A percentile compares a stretch with the other conserved stretches of the same genome.
These are phyloP conservation scores for Menura novaehollandiae DNA, from an alignment of 2,113 vertebrate species.

Conservation along the genomic window DNA sequence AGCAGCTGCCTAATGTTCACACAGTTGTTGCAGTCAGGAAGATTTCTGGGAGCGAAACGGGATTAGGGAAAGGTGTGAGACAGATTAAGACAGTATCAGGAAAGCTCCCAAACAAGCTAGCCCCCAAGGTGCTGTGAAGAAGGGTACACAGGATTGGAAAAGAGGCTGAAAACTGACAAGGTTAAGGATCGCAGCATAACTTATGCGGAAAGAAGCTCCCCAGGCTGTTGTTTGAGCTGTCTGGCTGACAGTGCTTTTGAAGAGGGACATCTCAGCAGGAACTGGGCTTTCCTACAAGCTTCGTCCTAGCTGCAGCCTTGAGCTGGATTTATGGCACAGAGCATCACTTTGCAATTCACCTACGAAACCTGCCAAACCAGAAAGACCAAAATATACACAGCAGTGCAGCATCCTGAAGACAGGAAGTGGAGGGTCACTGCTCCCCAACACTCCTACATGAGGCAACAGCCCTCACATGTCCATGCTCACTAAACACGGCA, in stretches of 20 bases:
- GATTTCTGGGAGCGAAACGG: neutral
- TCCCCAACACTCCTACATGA: neutral
- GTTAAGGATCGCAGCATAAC: neutral
- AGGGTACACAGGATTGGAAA: neutral
- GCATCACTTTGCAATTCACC: neutral
- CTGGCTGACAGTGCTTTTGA: neutral
- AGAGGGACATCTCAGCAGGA: neutral
- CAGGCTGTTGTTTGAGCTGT: neutral
- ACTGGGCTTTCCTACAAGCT: neutral
- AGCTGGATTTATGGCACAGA: neutral
- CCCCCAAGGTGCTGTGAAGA: neutral
- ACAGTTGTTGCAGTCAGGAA: neutral
- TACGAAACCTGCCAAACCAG: neutral
- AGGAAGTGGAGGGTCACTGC: neutral
- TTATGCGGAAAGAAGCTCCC: neutral
- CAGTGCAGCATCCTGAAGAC: neutral
- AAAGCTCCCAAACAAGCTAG: neutral
- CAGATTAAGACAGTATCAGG: neutral
- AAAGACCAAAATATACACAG: neutral
- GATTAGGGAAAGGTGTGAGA: neutral
- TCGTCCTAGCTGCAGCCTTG: neutral
- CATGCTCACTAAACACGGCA: fast-evolving
- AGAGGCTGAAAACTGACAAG: neutral
- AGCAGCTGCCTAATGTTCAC: neutral
- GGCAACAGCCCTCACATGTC: fast-evolving